Evolutionary conservation across 2,888 invertebrate genomes (phyloP).

Genomic region (Azorinus chamasolen): DNA sequence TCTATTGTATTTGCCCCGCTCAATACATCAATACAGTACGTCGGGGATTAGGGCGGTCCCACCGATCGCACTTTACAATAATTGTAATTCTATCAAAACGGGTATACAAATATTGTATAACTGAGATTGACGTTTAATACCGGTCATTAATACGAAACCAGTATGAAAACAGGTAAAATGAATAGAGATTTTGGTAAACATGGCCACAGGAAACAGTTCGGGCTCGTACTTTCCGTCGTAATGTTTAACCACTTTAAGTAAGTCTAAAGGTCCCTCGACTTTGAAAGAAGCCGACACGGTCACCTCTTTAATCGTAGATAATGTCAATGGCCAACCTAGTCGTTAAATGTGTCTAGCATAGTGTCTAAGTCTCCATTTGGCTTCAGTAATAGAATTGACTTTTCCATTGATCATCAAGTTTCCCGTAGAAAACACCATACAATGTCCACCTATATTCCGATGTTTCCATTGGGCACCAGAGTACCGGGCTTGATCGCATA

Average conservation of each 20-base stretch:
- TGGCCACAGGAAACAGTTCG: no score
- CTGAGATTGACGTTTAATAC: constrained; percentile 16
- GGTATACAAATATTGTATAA: constrained; percentile 15
- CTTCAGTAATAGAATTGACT: not conserved
- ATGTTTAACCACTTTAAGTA: not conserved
- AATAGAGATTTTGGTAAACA: constrained; percentile 22
- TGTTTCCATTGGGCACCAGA: constrained; percentile 19
- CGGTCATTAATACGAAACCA: constrained; percentile 21
- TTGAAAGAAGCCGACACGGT: constrained; percentile 22
- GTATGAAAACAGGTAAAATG: constrained; percentile 31
- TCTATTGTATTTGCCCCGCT: no score
- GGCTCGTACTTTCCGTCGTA: constrained; percentile 15
- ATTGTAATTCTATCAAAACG: constrained; percentile 8
- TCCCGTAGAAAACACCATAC: constrained; percentile 18
- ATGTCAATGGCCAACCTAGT: constrained; percentile 9
- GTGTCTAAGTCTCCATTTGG: constrained; percentile 1
- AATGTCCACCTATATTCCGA: constrained; percentile 21
- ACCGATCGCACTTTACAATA: no score
- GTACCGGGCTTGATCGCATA: not conserved
- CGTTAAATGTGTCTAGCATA: constrained; percentile 20
- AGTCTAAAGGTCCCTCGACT: constrained; percentile 4
- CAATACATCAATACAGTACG: no score
- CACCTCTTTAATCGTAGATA: not conserved
- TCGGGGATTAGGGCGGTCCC: no score
- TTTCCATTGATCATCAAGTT: constrained; percentile 15